Percentiles rank a stretch among this genome's conserved stretches.
Evolutionary conservation across 1,140 invertebrate species (phyloP).

Genomic region (Lasioglossum albipes): DNA sequence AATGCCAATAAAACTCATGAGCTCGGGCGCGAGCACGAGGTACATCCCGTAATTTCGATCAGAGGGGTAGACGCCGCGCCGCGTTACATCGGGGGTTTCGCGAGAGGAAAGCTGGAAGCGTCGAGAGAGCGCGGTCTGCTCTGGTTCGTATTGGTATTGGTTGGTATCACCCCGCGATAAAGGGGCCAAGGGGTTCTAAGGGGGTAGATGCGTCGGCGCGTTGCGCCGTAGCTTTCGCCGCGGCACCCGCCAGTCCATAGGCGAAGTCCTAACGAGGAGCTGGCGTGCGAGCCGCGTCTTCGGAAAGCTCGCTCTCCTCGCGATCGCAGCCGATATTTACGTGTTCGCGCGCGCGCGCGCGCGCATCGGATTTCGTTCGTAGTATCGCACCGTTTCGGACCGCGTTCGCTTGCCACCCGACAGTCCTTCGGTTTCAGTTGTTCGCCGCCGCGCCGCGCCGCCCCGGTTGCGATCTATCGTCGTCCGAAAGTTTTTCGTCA

Average conservation of each 20-base stretch:
- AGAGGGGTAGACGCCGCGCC: background rate
- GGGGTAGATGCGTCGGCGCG: slow-evolving; percentile 72
- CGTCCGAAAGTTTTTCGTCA: too few relatives aligned
- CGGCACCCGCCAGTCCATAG: slow-evolving; percentile 73
- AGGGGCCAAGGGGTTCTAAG: slow-evolving; percentile 46
- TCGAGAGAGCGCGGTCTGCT: slow-evolving; percentile 26
- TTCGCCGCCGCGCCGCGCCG: too few relatives aligned
- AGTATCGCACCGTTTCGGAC: too few relatives aligned
- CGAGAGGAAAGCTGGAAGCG: slow-evolving; percentile 12
- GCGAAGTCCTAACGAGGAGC: slow-evolving; percentile 72
- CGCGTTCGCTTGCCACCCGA: too few relatives aligned
- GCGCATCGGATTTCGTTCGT: too few relatives aligned
- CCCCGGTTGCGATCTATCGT: too few relatives aligned
- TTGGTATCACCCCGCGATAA: slow-evolving; percentile 51
- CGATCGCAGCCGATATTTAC: background rate
- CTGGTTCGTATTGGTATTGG: slow-evolving; percentile 43
- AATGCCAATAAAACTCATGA: slow-evolving; percentile 23
- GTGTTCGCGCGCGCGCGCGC: background rate
- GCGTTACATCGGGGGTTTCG: slow-evolving; percentile 7
- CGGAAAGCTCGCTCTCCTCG: slow-evolving; percentile 13
- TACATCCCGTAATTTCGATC: slow-evolving; percentile 18
- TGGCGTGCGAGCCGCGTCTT: slow-evolving; percentile 53
- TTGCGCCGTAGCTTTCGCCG: slow-evolving; percentile 73
- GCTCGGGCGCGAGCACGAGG: background rate
- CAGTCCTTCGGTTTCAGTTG: too few relatives aligned